Conservation (phyloP, 2,888 invertebrate species). For the Apeira syringaria region DNA sequence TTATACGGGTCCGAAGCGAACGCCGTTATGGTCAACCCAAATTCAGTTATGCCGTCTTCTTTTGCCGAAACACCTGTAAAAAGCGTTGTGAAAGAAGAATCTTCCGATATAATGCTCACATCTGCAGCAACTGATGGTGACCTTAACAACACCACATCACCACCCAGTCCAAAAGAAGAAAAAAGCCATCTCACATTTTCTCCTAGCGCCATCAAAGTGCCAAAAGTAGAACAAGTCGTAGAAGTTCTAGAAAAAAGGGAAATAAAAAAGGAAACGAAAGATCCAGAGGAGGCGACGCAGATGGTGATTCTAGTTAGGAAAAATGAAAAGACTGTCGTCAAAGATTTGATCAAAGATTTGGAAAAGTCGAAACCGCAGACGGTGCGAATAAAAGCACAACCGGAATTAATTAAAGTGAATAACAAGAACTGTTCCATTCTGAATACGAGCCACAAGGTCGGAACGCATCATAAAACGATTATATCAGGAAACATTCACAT, state of each 20-base stretch:
- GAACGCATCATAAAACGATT: slow-evolving; percentile 71
- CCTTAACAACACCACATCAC: slow-evolving; percentile 63
- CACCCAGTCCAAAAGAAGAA: slow-evolving; percentile 85
- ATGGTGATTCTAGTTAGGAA: slow-evolving; percentile 77
- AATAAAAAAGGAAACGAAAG: slow-evolving; percentile 40
- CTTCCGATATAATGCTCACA: slow-evolving; percentile 73
- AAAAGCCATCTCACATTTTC: slow-evolving; percentile 89
- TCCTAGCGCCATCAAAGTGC: slow-evolving; percentile 86
- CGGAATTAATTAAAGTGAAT: slow-evolving; percentile 72
- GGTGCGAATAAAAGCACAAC: slow-evolving; percentile 70
- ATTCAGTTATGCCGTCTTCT: slow-evolving; percentile 93
- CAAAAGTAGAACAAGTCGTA: slow-evolving; percentile 71
- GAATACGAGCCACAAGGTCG: slow-evolving; percentile 71
- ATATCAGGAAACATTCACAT: slow-evolving; percentile 82
- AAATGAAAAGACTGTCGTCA: slow-evolving; percentile 83
- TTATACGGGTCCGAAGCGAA: slow-evolving; percentile 88
- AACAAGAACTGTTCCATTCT: slow-evolving; percentile 75
- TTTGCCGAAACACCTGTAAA: slow-evolving; percentile 80
- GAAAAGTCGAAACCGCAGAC: slow-evolving; percentile 66
- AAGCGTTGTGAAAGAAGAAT: slow-evolving; percentile 73
- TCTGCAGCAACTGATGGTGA: slow-evolving; percentile 62
- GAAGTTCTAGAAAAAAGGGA: slow-evolving; percentile 37
- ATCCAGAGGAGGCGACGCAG: slow-evolving; percentile 74
- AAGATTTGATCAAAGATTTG: slow-evolving; percentile 85
- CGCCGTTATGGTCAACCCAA: slow-evolving; percentile 94